These are phyloP conservation scores for Dermolepida albohirtum DNA, from an alignment of 2,888 invertebrate genomes.

Conservation along the genomic window DNA sequence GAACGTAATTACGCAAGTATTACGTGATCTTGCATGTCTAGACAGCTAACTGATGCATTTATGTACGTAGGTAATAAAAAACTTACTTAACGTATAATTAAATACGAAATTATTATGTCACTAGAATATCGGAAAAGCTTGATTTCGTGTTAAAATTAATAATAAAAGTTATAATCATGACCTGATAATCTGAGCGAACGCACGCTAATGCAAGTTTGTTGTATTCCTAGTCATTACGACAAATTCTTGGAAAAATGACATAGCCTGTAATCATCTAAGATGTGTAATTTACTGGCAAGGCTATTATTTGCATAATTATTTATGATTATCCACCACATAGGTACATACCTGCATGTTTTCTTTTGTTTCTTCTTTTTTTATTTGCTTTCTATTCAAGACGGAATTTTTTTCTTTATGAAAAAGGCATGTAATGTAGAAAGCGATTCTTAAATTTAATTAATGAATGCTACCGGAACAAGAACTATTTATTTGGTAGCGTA, in stretches of 20 bases:
- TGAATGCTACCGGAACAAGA: too few species aligned
- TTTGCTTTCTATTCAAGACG: constrained; percentile 16
- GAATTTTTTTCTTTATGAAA: too few species aligned
- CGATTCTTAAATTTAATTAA: neutral
- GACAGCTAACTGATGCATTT: too few species aligned
- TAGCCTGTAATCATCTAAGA: constrained; percentile 36
- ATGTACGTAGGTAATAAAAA: neutral
- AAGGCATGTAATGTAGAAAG: neutral
- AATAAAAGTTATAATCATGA: constrained; percentile 36
- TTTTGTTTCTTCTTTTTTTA: constrained; percentile 9
- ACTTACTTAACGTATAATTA: constrained; percentile 16
- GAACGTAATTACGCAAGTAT: too few species aligned
- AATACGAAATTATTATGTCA: constrained; percentile 3
- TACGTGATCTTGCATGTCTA: too few species aligned
- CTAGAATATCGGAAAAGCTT: constrained; percentile 10
- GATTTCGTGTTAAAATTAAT: constrained; percentile 32
- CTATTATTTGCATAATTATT: constrained; percentile 53
- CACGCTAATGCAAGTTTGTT: constrained; percentile 37
- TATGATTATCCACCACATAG: constrained; percentile 47
- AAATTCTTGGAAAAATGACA: constrained; percentile 37
- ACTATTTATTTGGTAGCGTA: too few species aligned
- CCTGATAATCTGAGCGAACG: constrained; percentile 15
- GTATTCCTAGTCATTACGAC: constrained; percentile 34
- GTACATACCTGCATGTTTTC: constrained; percentile 15
- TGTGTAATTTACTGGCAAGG: constrained; percentile 31